These are phyloP conservation scores for Cebus imitator DNA, from an alignment of 2,113 vertebrate species.

Conservation along the genomic window DNA sequence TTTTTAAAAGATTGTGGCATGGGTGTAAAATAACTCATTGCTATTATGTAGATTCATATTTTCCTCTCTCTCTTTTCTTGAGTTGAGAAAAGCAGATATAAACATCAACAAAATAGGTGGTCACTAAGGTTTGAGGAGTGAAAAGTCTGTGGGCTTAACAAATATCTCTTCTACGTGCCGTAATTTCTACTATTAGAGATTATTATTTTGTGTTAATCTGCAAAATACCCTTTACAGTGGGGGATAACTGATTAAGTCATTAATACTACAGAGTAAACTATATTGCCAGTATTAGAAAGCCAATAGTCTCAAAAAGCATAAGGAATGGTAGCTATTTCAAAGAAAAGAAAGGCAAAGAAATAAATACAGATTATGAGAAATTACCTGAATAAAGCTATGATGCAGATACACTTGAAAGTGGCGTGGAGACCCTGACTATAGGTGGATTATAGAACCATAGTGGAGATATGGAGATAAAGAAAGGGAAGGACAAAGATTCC, in stretches of 20 bases:
- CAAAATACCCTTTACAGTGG: background rate
- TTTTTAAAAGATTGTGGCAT: background rate
- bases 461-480: background rate
- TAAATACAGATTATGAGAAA: background rate
- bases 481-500: background rate
- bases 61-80: background rate
- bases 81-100: background rate
- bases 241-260: background rate
- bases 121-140: background rate
- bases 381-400: background rate
- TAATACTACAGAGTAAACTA: background rate
- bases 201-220: background rate
- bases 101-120: background rate
- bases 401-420: background rate
- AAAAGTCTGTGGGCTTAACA: background rate
- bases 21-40: background rate
- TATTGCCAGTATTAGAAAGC: background rate
- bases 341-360: background rate
- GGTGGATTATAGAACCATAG: background rate
- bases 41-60: too few relatives aligned
- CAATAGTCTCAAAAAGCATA: background rate
- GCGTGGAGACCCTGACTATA: background rate
- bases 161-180: background rate
- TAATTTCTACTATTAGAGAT: background rate
- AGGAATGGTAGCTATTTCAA: background rate